Evolutionary conservation across 2,888 invertebrate species (phyloP).

Genomic region (Zele albiditarsus): DNA sequence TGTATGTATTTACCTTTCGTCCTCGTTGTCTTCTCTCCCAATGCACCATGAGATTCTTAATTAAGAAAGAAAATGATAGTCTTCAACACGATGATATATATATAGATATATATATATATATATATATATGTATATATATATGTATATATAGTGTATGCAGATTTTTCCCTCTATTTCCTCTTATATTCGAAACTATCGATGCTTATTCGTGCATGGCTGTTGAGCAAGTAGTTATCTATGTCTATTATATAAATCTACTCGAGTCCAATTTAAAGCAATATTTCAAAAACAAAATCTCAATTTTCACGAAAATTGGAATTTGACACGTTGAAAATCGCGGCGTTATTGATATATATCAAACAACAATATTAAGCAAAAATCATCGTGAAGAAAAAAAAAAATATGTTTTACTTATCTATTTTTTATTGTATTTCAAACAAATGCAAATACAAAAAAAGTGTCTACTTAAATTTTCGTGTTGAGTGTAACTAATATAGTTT

Average conservation of each 20-base stretch:
- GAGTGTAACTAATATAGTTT: constrained; percentile 2
- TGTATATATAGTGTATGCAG: not conserved
- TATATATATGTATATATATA: not conserved
- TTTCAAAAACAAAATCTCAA: not conserved
- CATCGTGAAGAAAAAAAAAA: not conserved
- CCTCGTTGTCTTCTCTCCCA: constrained; percentile 18
- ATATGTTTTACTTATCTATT: not conserved
- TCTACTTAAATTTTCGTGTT: constrained; percentile 25
- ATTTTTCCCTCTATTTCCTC: not conserved
- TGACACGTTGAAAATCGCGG: not conserved
- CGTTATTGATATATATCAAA: not conserved
- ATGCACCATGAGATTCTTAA: not conserved
- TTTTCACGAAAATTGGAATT: constrained; percentile 1
- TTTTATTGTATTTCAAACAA: not conserved
- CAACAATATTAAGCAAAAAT: not conserved
- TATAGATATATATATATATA: not conserved
- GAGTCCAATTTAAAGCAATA: constrained; percentile 4
- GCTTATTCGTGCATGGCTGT: constrained; percentile 11
- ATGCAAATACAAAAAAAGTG: constrained; percentile 10
- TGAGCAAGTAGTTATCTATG: not conserved
- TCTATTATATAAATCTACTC: not conserved
- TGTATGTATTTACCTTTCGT: constrained; percentile 30
- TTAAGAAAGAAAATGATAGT: constrained; percentile 10
- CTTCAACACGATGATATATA: not conserved
- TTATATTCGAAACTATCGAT: not conserved